phyloP scores from a whole-genome alignment of 2,888 invertebrate species.

The Morpho helenor region DNA sequence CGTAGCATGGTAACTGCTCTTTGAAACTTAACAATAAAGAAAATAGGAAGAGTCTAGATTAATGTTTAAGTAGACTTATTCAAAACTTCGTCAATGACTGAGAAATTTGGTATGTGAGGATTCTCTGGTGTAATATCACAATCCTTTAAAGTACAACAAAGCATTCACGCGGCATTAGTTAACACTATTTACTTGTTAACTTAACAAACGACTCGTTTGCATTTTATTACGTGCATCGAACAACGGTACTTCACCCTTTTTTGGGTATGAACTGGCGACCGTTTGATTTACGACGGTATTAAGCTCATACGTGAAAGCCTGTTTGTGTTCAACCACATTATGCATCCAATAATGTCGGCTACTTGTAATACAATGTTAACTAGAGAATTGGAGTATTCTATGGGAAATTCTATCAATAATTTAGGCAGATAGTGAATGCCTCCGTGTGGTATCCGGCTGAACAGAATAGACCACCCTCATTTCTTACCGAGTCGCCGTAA shows the following conservation, averaged over 20 bases:
- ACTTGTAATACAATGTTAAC: conserved; percentile 2
- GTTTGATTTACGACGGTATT: conserved; percentile 41
- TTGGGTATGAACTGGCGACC: conserved; percentile 41
- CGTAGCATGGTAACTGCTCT: no score
- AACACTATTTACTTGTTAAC: conserved; percentile 19
- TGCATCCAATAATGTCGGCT: conserved; percentile 1
- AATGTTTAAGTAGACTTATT: no score
- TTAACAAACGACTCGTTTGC: conserved; percentile 41
- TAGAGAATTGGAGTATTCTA: neutral
- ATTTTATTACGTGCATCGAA: conserved; percentile 48
- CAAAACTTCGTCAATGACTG: no score
- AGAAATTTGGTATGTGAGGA: no score
- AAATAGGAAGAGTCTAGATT: no score
- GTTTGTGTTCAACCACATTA: conserved; percentile 11
- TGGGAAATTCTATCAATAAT: no score
- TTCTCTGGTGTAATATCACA: no score
- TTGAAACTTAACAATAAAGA: no score
- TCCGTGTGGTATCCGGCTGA: no score
- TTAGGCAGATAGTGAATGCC: no score
- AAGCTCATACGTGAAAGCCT: conserved; percentile 11
- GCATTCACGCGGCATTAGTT: conserved; percentile 13
- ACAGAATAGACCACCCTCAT: no score
- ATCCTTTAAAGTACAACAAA: neutral
- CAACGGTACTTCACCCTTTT: conserved; percentile 58
- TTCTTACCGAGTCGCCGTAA: no score